These are phyloP conservation scores for Polyommatus icarus DNA, from an alignment of 2,888 invertebrate genomes.

Conservation along the genomic window DNA sequence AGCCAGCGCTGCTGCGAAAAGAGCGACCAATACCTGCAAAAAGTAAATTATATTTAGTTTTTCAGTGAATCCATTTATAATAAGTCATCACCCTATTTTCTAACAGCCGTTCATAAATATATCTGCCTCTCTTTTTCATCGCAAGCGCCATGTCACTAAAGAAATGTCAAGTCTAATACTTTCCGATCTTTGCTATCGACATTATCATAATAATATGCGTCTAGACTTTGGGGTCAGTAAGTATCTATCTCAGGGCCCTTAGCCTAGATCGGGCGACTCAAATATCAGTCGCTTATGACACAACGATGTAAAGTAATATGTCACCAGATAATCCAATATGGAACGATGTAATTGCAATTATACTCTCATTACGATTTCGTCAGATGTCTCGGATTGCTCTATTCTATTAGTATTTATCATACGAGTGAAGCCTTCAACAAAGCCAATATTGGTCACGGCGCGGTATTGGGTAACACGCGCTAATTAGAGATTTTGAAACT, in stretches of 20 bases:
- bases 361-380: slow-evolving; percentile 31
- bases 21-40: slow-evolving; percentile 64
- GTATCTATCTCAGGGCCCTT: slow-evolving; percentile 1
- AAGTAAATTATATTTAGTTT: background rate
- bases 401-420: slow-evolving; percentile 28
- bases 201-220: background rate
- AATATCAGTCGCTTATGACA: slow-evolving; percentile 9
- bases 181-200: too few species aligned
- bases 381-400: slow-evolving; percentile 25
- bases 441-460: slow-evolving; percentile 23
- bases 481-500: slow-evolving; percentile 25
- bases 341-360: slow-evolving; percentile 26
- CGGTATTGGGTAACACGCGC: slow-evolving; percentile 23
- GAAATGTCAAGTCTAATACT: background rate
- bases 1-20: slow-evolving; percentile 60
- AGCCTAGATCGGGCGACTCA: background rate
- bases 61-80: background rate
- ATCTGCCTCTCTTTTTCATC: too few species aligned
- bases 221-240: background rate
- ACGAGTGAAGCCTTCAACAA: slow-evolving; percentile 13
- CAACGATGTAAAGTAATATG: slow-evolving; percentile 30
- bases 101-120: too few species aligned
- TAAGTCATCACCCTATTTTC: too few species aligned
- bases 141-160: background rate
- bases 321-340: slow-evolving; percentile 20